These are phyloP conservation scores for Vulpes ferrilata DNA, from an alignment of 2,113 vertebrate species.

Conservation along the genomic window DNA sequence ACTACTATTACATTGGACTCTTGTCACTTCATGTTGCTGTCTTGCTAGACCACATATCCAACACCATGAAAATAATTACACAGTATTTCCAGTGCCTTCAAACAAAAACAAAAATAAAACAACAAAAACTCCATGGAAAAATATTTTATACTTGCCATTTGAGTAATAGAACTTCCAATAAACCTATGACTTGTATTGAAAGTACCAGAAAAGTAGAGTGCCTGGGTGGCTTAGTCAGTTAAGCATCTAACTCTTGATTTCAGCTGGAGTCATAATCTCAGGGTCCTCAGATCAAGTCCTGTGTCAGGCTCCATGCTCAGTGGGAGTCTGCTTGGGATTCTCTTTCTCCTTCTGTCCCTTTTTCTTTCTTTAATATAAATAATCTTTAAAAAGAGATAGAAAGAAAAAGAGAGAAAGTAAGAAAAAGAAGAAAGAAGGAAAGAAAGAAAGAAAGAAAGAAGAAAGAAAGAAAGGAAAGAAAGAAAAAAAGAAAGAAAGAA, in stretches of 20 bases:
- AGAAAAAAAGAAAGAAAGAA: no score
- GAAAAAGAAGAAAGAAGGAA: not conserved
- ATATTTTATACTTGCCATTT: not conserved
- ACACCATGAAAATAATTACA: not conserved
- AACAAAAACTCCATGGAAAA: slow-evolving; percentile 1
- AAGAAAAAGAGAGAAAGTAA: no score
- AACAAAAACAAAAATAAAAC: slow-evolving; percentile 23
- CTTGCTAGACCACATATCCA: not conserved
- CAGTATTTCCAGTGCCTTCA: not conserved
- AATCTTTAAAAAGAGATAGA: not conserved
- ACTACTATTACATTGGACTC: not conserved
- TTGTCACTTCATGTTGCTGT: not conserved
- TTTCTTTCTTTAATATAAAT: not conserved
- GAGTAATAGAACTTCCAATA: not conserved
- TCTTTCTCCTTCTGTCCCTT: not conserved
- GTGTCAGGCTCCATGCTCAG: not conserved
- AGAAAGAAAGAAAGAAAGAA: no score
- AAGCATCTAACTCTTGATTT: not conserved
- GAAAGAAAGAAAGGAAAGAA: no score
- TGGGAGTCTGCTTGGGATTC: not conserved
- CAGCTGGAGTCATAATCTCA: not conserved
- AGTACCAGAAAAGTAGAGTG: not conserved
- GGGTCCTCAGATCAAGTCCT: not conserved
- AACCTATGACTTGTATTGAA: slow-evolving; percentile 12
- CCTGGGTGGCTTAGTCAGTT: not conserved